These are phyloP conservation scores for Mesorhabditis sp. DNA, from an alignment of 2,888 invertebrate genomes.

Conservation along the genomic window DNA sequence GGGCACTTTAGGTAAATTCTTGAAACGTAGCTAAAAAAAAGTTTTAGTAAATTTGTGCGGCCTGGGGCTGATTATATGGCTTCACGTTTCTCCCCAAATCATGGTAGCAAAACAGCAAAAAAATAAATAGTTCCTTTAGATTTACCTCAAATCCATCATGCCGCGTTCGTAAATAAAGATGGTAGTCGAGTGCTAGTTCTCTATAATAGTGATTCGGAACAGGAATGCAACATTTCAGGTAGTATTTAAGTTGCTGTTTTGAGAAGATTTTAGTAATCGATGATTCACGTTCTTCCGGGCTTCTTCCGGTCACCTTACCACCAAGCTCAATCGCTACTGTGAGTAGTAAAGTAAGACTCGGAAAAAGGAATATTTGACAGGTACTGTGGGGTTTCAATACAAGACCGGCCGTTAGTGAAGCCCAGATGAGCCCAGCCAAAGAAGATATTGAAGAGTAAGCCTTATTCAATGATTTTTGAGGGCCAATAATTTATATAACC, in stretches of 20 bases:
- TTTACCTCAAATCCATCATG: neutral
- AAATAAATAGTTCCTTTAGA: neutral
- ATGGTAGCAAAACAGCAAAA: neutral
- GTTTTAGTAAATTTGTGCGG: neutral
- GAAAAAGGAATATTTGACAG: neutral
- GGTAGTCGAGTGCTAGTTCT: conserved; percentile 1
- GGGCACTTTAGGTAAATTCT: neutral
- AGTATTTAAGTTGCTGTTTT: neutral
- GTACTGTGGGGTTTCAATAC: too few relatives aligned
- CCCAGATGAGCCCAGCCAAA: too few relatives aligned
- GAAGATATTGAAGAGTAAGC: too few relatives aligned
- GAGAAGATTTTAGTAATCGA: neutral
- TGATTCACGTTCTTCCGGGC: neutral
- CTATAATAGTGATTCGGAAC: neutral
- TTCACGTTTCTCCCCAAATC: neutral
- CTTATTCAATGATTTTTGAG: too few relatives aligned
- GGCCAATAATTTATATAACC: too few relatives aligned
- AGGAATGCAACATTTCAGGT: neutral
- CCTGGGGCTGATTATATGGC: neutral
- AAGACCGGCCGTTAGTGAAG: too few relatives aligned
- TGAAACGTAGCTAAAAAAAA: neutral
- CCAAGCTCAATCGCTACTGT: conserved; percentile 2
- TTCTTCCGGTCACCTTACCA: neutral
- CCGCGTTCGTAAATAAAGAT: neutral
- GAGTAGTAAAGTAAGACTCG: neutral